Evolutionary conservation across 2,797 vertebrate genomes (phyloP).

Genomic region (Pristis pectinata): DNA sequence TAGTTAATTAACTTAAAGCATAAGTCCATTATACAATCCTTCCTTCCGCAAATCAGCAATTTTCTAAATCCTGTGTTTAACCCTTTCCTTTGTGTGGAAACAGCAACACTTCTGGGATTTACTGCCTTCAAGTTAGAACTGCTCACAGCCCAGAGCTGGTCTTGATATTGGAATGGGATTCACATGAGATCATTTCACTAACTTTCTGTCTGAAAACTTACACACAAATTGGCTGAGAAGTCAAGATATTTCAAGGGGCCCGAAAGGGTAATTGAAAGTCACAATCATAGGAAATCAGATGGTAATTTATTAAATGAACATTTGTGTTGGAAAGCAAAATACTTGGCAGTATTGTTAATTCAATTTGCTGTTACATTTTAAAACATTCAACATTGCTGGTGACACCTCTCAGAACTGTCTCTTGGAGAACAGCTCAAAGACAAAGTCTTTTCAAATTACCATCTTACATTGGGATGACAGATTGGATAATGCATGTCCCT

Average conservation of each 20-base stretch:
- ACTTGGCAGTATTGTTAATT: background rate
- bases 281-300: background rate
- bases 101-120: background rate
- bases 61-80: background rate
- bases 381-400: background rate
- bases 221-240: background rate
- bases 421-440: background rate
- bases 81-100: background rate
- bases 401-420: background rate
- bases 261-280: conserved; percentile 8
- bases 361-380: background rate
- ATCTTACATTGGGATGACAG: background rate
- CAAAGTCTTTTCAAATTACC: background rate
- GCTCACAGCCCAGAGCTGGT: background rate
- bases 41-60: background rate
- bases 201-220: background rate
- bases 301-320: background rate
- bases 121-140: background rate
- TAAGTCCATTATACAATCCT: background rate
- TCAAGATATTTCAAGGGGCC: background rate
- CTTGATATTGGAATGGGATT: background rate
- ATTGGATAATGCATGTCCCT: background rate
- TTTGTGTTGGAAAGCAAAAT: background rate
- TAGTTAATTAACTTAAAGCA: background rate
- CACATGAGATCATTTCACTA: no score